A percentile compares a stretch with the other conserved stretches of the same genome.
Conservation (phyloP, 2,113 vertebrate genomes). For the Sturnus vulgaris region DNA sequence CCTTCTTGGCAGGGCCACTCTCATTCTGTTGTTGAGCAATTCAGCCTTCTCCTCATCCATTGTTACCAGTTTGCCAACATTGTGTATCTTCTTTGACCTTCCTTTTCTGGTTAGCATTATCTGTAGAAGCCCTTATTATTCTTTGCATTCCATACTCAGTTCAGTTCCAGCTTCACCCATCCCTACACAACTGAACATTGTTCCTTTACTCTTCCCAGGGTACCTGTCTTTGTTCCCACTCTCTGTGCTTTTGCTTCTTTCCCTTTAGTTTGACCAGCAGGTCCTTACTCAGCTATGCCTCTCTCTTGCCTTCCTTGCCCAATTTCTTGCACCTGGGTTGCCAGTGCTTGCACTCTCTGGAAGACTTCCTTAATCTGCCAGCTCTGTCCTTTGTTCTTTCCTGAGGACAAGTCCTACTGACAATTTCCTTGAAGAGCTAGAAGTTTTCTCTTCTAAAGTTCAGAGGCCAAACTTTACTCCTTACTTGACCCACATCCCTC, state of each 20-base stretch:
- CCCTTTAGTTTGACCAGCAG: not conserved
- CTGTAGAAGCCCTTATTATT: not conserved
- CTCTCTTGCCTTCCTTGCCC: not conserved
- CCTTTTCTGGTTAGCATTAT: not conserved
- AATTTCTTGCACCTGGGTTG: not conserved
- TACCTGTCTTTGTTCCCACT: not conserved
- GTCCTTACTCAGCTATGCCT: rapidly evolving
- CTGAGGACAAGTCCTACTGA: not conserved
- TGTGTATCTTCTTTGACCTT: not conserved
- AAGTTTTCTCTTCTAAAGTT: not conserved
- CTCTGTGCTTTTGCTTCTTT: not conserved
- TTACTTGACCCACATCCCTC: not conserved
- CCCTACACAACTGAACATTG: rapidly evolving
- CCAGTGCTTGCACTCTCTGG: not conserved
- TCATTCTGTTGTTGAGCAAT: not conserved
- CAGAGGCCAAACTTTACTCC: not conserved
- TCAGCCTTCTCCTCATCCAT: not conserved
- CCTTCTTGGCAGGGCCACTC: not conserved
- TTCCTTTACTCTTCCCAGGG: not conserved
- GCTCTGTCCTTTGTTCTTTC: not conserved
- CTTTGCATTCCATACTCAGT: not conserved
- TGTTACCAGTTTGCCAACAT: not conserved
- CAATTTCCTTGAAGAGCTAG: not conserved
- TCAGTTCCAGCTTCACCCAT: not conserved
- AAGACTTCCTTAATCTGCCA: not conserved